Percentiles rank a stretch among this genome's conserved stretches.
These are phyloP conservation scores for Phymatocera aterrima DNA, from an alignment of 2,888 invertebrate genomes.

Conservation along the genomic window DNA sequence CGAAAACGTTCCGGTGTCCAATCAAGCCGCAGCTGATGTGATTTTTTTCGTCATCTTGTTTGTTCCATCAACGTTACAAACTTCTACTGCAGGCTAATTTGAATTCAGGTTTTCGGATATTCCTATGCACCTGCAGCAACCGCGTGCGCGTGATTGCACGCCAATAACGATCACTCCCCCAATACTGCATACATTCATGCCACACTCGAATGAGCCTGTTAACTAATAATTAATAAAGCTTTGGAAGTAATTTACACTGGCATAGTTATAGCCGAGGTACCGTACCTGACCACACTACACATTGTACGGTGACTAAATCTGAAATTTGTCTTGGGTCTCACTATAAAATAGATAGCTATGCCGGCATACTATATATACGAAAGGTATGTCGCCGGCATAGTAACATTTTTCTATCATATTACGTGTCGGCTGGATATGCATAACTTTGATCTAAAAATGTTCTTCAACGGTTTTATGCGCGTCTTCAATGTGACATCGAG, in stretches of 20 bases:
- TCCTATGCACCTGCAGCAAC: neutral
- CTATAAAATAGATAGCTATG: neutral
- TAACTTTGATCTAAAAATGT: conserved; percentile 18
- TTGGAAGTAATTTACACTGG: conserved; percentile 9
- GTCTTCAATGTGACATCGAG: neutral
- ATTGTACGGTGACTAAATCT: neutral
- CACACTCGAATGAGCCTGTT: conserved; percentile 24
- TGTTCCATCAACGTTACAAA: too few species aligned
- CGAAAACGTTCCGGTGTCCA: too few species aligned
- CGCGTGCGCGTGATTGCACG: neutral
- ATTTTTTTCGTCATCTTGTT: too few species aligned
- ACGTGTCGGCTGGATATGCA: neutral
- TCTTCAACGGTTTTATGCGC: neutral
- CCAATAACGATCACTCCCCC: conserved; percentile 8
- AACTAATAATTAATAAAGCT: conserved; percentile 32
- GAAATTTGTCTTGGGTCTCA: conserved; percentile 2
- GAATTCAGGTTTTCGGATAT: neutral
- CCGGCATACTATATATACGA: too few species aligned
- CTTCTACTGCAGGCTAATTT: too few species aligned
- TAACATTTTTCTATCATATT: neutral
- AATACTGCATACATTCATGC: too few species aligned
- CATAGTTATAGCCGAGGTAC: neutral
- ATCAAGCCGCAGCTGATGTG: too few species aligned
- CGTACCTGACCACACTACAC: too few species aligned
- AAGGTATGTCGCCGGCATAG: too few species aligned